Base-by-base conservation (phyloP, 2,797 vertebrate genomes). In the Numenius phaeopus region DNA sequence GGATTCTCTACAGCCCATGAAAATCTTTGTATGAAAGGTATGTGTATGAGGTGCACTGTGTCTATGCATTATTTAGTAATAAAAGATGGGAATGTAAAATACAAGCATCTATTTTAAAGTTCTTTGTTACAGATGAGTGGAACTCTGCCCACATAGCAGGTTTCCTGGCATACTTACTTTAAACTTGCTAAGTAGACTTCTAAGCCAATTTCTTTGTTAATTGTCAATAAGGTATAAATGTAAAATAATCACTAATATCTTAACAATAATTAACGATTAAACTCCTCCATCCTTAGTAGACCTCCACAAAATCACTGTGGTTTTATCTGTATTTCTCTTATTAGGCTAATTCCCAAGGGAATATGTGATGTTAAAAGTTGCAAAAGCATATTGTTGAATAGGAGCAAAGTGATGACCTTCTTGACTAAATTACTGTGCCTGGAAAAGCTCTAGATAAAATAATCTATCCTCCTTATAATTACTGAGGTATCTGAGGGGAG, bases 361-460 rank as follows among this genome's bases (percentile, higher is more conserved):
- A 52, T 58, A 26, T 14, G 89, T 9, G 42, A 87, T 10, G 29
- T 29, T 58, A 44, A 30, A 93, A 94, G 75, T 34, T 62, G 19
- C 42, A 66, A 83, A 87, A 57, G 24, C 77, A 90, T 18, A 77
- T 76, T 87, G 87, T 78, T 58, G 10, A 87, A 73, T 52, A 83
- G 86, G 50, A 94, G n/a, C 44, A 62, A 37, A 93, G 15, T 57
- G 50, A 69, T 90, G 66, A 86, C 44, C 59, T 89, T 93, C 70
- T 77, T 93, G 34, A 77, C 59, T 93, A 92, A 96, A 92, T 91
- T 65, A 83, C n/a, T 21, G 61, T 47, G 55, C 47, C 62, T 89
- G 81, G 58, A 32, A 96, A 97, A 97, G 70, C 40, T 84, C 37
- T 92, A 95, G 59, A 89, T 84, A 82, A 93, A 97, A 92, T 89